Conservation (phyloP, 2,888 invertebrate genomes). For the Cerceris rybyensis region DNA sequence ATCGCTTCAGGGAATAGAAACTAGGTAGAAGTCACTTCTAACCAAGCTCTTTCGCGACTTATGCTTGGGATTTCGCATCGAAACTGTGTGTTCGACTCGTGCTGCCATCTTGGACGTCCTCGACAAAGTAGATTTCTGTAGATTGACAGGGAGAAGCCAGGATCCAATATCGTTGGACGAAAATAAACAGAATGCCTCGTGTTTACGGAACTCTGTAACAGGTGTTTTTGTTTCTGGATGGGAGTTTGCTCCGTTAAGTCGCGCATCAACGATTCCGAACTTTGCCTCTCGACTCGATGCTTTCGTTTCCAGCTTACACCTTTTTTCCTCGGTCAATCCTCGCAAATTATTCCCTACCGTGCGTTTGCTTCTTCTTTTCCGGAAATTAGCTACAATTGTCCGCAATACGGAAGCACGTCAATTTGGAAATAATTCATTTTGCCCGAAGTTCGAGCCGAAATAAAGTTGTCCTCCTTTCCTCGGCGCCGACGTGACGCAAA, state of each 20-base stretch:
- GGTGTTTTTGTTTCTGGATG: slow-evolving; percentile 62
- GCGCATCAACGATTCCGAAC: slow-evolving; percentile 1
- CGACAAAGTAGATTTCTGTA: slow-evolving; percentile 43
- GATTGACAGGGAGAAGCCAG: slow-evolving; percentile 23
- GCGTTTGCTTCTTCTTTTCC: background rate
- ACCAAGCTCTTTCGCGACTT: background rate
- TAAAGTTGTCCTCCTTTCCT: slow-evolving; percentile 11
- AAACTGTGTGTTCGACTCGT: slow-evolving; percentile 15
- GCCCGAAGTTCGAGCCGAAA: background rate
- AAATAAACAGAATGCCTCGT: slow-evolving; percentile 62
- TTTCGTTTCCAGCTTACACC: background rate
- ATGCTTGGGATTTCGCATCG: background rate
- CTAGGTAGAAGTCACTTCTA: background rate
- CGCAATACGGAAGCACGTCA: background rate
- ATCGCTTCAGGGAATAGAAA: no score
- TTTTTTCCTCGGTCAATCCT: no score
- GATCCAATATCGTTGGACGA: slow-evolving; percentile 33
- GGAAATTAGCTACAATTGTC: background rate
- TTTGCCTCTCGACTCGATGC: background rate
- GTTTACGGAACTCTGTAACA: slow-evolving; percentile 67
- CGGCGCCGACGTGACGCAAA: background rate
- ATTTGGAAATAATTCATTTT: background rate
- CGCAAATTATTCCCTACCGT: background rate
- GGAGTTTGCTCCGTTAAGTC: slow-evolving; percentile 4
- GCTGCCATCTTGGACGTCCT: slow-evolving; percentile 39